Evolutionary conservation across 2,113 vertebrate species (phyloP), one percentile per base, ranked within the genome.

Genomic region (Hassar affinis): DNA sequence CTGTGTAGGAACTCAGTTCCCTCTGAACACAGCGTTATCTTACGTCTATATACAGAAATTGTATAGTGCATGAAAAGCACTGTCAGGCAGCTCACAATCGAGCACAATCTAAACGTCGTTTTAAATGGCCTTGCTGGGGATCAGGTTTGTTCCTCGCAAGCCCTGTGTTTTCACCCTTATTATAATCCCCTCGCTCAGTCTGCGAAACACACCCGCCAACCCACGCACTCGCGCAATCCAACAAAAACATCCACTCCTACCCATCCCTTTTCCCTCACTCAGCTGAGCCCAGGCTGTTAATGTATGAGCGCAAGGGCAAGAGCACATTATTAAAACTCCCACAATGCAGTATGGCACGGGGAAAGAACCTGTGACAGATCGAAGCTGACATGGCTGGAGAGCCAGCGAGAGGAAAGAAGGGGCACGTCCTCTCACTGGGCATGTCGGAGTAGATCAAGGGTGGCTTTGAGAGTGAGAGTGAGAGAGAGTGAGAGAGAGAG

Each of bases 201-300:
- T 87, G 30, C 14, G 33, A 75, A 79, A 86, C 83, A 52, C 74
- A 45, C 85, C 15, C 33, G 76, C 35, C n/a, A 84, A 90, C 91
- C 88, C 87, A 92, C 83, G 84, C 85, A 81, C 78, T 47, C 51
- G 76, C 6, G 20, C 71, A 33, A 66, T 78, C 82, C 54, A 68
- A 84, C 77, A 79, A 56, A 84, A 68, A 68, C 61, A 78, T 59
- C 42, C 64, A 18, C 81, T 49, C 54, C 72, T 45, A 54, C 62
- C 90, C 91, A 91, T 91, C 91, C 89, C 86, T 84, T 42, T 92
- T 89, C 85, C 85, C 75, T 91, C 89, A 87, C 47, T 84, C 79
- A 79, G 79, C 85, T 54, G 33, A 78, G 74, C 76, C 33, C 79
- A 20, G 49, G 45, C 33, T 30, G 49, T 25, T 84, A 84, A 77